phyloP scores from a whole-genome alignment of 2,888 invertebrate genomes.

The Metalampra italica region DNA sequence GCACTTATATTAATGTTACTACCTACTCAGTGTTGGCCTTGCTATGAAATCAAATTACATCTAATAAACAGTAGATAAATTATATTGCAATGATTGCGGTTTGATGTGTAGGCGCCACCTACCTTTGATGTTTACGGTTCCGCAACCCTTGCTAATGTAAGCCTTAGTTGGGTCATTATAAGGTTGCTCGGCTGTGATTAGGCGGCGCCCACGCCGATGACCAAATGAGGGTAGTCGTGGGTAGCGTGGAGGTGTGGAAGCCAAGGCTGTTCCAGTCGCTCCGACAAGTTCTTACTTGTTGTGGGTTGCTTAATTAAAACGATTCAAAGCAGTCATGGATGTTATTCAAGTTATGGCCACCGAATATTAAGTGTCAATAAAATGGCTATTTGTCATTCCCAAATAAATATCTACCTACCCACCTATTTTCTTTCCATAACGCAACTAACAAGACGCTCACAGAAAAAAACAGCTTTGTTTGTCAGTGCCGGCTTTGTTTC shows the following conservation, averaged over 20 bases:
- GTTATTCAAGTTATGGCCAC: conserved; percentile 22
- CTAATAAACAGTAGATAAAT: conserved; percentile 29
- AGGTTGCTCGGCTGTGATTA: conserved; percentile 70
- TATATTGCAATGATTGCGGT: conserved; percentile 50
- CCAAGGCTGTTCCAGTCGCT: conserved; percentile 74
- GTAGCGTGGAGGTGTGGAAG: conserved; percentile 72
- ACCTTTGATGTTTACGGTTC: conserved; percentile 53
- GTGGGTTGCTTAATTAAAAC: conserved; percentile 72
- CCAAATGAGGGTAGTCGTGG: conserved; percentile 77
- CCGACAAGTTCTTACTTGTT: conserved; percentile 55
- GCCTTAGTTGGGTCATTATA: conserved; percentile 65
- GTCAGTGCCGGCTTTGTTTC: conserved; percentile 1
- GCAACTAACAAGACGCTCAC: neutral
- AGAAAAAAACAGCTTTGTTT: conserved; percentile 13
- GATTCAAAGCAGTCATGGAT: conserved; percentile 49
- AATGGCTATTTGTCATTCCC: conserved; percentile 11
- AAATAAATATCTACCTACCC: conserved; percentile 16
- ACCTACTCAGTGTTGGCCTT: neutral
- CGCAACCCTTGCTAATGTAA: conserved; percentile 64
- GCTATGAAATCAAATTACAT: conserved; percentile 18
- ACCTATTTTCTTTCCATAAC: conserved; percentile 4
- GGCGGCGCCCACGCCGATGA: conserved; percentile 67
- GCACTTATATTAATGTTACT: neutral
- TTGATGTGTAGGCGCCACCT: conserved; percentile 54
- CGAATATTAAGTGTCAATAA: conserved; percentile 14